phyloP scores from a whole-genome alignment of 1,140 invertebrate species.

The Nasonia giraulti region DNA sequence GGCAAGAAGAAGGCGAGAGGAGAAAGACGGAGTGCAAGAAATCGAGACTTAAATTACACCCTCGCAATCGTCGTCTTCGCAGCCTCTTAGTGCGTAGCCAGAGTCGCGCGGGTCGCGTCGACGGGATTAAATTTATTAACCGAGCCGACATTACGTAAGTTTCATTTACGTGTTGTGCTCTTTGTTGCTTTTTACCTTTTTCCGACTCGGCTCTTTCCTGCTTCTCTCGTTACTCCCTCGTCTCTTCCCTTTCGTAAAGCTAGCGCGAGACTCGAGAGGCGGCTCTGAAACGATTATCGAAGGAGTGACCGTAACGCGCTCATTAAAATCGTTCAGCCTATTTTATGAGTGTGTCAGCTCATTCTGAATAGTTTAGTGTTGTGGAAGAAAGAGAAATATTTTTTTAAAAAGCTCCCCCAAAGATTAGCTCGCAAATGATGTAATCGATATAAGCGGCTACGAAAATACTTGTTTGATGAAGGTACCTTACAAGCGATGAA shows the following conservation, averaged over 20 bases:
- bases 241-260: neutral
- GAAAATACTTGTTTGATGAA: neutral
- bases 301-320: neutral
- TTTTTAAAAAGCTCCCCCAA: too few species aligned
- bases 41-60: slow-evolving; percentile 64
- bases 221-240: neutral
- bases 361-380: too few species aligned
- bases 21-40: slow-evolving; percentile 25
- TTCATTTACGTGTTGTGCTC: slow-evolving; percentile 1
- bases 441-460: neutral
- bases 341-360: neutral
- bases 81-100: neutral
- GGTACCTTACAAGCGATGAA: neutral
- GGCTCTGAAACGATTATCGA: neutral
- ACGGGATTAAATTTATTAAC: slow-evolving; percentile 46
- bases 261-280: neutral
- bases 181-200: neutral
- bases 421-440: neutral
- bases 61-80: slow-evolving; percentile 43
- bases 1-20: neutral
- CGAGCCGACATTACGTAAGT: neutral
- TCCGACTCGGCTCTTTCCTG: neutral
- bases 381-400: too few species aligned
- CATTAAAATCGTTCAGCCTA: too few species aligned
- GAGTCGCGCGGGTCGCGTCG: neutral